Evolutionary conservation across 35 echinoderm and acorn worm species (phyloP).

Genomic region (Lytechinus variegatus): DNA sequence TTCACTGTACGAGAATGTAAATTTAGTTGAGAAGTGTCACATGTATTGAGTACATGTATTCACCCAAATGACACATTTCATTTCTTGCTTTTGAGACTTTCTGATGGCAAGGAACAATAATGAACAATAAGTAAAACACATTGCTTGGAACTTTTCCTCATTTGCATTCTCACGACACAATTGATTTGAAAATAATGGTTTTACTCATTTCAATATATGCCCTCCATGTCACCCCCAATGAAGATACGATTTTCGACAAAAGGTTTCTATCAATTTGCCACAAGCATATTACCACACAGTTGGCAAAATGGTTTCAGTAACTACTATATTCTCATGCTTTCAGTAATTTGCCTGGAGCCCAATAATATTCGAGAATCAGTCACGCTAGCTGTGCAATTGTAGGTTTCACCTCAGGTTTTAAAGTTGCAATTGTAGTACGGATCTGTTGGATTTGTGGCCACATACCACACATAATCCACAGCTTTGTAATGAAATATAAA

Average conservation of each 20-base stretch:
- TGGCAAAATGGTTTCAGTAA: background rate
- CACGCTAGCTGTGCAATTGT: background rate
- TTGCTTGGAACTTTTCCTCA: background rate
- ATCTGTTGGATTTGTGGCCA: background rate
- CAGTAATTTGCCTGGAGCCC: background rate
- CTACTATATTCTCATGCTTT: background rate
- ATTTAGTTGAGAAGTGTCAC: too few species aligned
- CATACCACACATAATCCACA: background rate
- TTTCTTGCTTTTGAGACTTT: too few species aligned
- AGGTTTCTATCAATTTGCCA: background rate
- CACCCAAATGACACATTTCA: too few species aligned
- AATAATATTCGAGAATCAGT: background rate
- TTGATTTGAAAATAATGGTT: background rate
- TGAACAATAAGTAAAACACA: background rate
- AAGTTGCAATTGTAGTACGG: background rate
- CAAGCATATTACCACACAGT: slow-evolving; percentile 1
- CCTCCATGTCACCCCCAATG: background rate
- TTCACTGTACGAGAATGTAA: too few species aligned
- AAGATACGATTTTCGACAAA: background rate
- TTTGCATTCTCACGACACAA: background rate
- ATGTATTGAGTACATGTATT: too few species aligned
- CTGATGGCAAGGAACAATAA: background rate
- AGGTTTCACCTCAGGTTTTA: background rate
- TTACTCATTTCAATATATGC: background rate
- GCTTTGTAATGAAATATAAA: background rate